Conservation (phyloP, 1,140 invertebrate species). For the Pachypsylla venusta region DNA sequence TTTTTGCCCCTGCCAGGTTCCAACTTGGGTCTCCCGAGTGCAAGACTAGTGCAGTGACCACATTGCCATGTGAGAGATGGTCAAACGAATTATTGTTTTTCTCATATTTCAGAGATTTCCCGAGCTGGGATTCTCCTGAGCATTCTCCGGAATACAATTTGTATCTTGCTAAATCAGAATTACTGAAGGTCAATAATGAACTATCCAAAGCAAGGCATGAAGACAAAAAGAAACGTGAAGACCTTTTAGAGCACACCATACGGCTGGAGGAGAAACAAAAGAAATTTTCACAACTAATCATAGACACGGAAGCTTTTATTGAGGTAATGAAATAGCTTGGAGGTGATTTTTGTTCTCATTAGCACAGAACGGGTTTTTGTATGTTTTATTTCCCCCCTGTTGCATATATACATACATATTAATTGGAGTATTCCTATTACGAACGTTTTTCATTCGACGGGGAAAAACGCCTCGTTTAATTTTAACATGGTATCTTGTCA, state of each 20-base stretch:
- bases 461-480: not conserved
- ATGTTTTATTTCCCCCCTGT: not conserved
- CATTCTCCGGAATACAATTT: not conserved
- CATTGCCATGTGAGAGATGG: too few relatives aligned
- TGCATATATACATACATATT: not conserved
- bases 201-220: not conserved
- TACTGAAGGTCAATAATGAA: not conserved
- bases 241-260: not conserved
- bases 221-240: not conserved
- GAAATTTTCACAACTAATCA: not conserved
- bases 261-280: not conserved
- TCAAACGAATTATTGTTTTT: too few relatives aligned
- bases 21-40: too few relatives aligned
- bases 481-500: not conserved
- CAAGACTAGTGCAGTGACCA: too few relatives aligned
- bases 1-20: too few relatives aligned
- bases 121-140: not conserved
- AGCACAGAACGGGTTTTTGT: not conserved
- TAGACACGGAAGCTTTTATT: constrained; percentile 1
- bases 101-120: not conserved
- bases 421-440: not conserved
- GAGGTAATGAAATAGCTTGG: not conserved
- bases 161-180: not conserved
- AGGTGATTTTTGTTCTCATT: not conserved
- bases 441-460: not conserved